Base-by-base conservation (phyloP, 2,797 vertebrate genomes). In the Malurus leucopterus region DNA sequence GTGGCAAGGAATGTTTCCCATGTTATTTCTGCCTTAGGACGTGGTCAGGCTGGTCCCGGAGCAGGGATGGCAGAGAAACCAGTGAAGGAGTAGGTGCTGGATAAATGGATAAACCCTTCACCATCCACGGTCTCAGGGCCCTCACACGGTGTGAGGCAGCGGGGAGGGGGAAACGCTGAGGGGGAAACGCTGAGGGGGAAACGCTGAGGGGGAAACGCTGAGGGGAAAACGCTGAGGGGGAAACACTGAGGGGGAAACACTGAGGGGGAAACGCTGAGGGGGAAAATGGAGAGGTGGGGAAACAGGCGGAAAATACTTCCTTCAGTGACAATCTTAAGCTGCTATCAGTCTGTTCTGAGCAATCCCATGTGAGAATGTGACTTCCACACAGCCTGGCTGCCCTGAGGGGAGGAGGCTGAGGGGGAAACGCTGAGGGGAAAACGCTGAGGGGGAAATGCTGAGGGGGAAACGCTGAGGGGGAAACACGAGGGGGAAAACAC, bases 61-160 rank as follows among this genome's bases (percentile, higher is more conserved):
- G 16, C 14, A 43, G 14, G 18, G 40, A 41, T 6, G 29, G 49
- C 8, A 22, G 34, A 64, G 65, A 34, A 24, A 8, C 2, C 18
- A 23, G 29, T 1, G 29, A 11, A 20, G 63, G 23, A 34, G 23
- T 5, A 24, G 9, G 8, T 41, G 22, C 0, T 4, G 65, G 41
- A 23, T 30, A 7, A 69, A n/a, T 4, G 65, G 41, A 23, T 30
- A 7, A 69, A n/a, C 7, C 44, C 3, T 9, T 9, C 22, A 4
- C 36, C 11, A 1, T 8, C 5, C 0, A 0, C 0, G 0, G 9
- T 3, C 5, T 12, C 6, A 16, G 4, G 14, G 3, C 62, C 55
- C 70, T 75, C 78, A 18, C 0, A 2, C 1, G 17, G 58, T 19
- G 38, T 50, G 75, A 82, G 43, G 84, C 17, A 11, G 4, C 1